phyloP scores from a whole-genome alignment of 2,888 invertebrate species.

The Bombyx huttoni region DNA sequence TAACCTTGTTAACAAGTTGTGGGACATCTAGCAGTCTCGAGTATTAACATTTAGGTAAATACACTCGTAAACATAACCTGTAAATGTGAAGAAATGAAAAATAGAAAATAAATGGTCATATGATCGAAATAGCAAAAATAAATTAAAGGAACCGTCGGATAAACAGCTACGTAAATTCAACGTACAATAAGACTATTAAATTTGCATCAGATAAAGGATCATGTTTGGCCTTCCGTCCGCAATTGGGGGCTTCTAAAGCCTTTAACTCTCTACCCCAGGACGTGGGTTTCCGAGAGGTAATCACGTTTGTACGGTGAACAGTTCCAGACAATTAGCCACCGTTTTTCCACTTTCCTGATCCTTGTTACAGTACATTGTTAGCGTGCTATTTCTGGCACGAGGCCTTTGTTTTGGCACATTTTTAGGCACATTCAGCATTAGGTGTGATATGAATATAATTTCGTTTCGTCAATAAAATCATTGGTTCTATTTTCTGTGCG shows the following conservation, averaged over 20 bases:
- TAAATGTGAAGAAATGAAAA: neutral
- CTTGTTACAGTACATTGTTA: constrained; percentile 5
- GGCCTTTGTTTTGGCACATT: neutral
- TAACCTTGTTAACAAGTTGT: neutral
- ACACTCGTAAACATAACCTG: neutral
- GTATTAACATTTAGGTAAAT: neutral
- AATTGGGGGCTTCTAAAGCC: constrained; percentile 5
- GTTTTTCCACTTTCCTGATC: constrained; percentile 5
- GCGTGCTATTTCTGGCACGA: neutral
- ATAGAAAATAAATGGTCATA: too few relatives aligned
- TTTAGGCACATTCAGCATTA: too few relatives aligned
- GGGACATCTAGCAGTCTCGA: neutral
- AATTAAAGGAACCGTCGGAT: too few relatives aligned
- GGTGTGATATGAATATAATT: too few relatives aligned
- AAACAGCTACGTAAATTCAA: neutral
- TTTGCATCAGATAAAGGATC: neutral
- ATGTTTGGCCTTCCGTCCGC: neutral
- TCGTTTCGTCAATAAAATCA: too few relatives aligned
- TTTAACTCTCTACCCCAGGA: constrained; percentile 2
- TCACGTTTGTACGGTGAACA: constrained; percentile 33
- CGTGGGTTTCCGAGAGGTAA: constrained; percentile 18
- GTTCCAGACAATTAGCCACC: constrained; percentile 48
- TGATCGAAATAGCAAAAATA: too few relatives aligned
- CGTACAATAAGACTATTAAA: neutral
- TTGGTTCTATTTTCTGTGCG: too few relatives aligned